Percentiles rank a stretch among this genome's conserved stretches.
Conservation (phyloP, 2,888 invertebrate genomes). For the Papilio elwesi region DNA sequence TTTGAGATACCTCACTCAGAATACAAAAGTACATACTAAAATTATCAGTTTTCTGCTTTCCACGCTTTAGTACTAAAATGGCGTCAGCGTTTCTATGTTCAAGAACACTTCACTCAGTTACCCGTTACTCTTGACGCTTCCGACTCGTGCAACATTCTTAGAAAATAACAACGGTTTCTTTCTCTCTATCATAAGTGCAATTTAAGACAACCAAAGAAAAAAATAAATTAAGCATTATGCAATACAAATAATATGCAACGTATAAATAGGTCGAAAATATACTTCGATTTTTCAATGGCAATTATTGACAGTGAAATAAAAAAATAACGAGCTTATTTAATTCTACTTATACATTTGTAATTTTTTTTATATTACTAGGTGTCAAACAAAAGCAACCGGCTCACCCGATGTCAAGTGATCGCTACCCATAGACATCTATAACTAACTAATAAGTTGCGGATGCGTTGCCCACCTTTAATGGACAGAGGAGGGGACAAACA, state of each 20-base stretch:
- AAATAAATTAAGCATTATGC: neutral
- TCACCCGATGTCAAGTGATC: too few relatives aligned
- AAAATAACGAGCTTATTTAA: too few relatives aligned
- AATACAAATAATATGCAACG: neutral
- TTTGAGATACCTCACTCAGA: neutral
- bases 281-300: neutral
- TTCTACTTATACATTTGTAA: too few relatives aligned
- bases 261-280: neutral
- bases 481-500: too few relatives aligned
- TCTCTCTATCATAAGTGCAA: neutral
- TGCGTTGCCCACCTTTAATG: too few relatives aligned
- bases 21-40: neutral
- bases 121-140: slow-evolving; percentile 14
- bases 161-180: slow-evolving; percentile 10
- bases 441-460: too few relatives aligned
- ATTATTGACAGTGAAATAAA: too few relatives aligned
- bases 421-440: too few relatives aligned
- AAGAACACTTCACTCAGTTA: slow-evolving; percentile 27
- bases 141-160: neutral
- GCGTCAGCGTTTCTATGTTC: slow-evolving; percentile 15
- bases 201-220: neutral
- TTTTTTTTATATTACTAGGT: too few relatives aligned
- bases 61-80: slow-evolving; percentile 16
- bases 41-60: neutral
- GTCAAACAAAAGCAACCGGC: too few relatives aligned